These are phyloP conservation scores for Cancer borealis DNA, from an alignment of 2,888 invertebrate genomes.

Conservation along the genomic window DNA sequence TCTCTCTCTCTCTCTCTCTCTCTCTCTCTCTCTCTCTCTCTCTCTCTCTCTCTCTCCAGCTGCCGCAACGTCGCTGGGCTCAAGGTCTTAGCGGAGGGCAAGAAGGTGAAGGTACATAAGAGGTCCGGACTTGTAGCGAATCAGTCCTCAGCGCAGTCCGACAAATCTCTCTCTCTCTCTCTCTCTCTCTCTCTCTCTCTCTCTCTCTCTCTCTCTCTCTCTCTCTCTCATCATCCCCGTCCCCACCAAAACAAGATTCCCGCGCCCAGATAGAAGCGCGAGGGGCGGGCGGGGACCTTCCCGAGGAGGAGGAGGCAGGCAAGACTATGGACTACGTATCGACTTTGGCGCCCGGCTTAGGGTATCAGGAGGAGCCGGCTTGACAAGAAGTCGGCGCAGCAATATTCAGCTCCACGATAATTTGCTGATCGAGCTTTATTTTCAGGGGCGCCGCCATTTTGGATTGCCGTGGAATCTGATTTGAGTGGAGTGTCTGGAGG, in stretches of 20 bases:
- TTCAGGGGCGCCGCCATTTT: background rate
- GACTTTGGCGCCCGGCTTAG: conserved; percentile 36
- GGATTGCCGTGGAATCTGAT: conserved; percentile 5
- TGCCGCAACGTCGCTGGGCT: background rate
- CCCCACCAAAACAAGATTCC: background rate
- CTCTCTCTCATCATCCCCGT: background rate
- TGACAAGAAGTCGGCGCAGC: conserved; percentile 29
- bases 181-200: conserved; percentile 27
- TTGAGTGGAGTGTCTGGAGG: background rate
- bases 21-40: too few relatives aligned
- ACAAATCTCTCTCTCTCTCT: background rate
- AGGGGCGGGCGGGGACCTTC: background rate
- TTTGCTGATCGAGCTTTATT: conserved; percentile 17
- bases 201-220: conserved; percentile 24
- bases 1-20: conserved; percentile 7
- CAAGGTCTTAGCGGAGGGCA: background rate
- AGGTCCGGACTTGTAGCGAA: background rate
- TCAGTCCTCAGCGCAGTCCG: too few relatives aligned
- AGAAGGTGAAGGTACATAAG: background rate
- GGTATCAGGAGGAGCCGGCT: conserved; percentile 29
- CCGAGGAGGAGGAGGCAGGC: conserved; percentile 31
- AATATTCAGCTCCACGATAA: background rate
- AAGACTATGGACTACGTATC: conserved; percentile 56
- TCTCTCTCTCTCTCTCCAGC: background rate
- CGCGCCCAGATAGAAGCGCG: conserved; percentile 28